Conservation (phyloP, 2,113 vertebrate genomes). For the Varanus komodoensis region DNA sequence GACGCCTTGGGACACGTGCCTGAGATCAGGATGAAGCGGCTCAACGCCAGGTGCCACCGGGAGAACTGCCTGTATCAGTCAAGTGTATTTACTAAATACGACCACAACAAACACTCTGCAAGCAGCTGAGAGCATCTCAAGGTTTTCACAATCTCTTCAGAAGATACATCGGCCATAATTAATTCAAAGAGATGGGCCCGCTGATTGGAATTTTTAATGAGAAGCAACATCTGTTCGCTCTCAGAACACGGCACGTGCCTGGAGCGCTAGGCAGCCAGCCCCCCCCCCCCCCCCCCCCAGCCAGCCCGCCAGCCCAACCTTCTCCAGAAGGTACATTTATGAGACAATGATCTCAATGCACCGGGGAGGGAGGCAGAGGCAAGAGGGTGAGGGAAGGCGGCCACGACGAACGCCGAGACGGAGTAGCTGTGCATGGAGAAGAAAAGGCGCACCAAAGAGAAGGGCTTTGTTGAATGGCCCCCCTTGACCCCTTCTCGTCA, state of each 20-base stretch:
- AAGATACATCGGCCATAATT: constrained; percentile 59
- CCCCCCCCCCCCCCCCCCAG: background rate
- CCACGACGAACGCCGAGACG: background rate
- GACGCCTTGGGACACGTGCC: constrained; percentile 17
- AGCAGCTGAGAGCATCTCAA: constrained; percentile 44
- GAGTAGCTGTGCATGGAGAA: rapidly evolving
- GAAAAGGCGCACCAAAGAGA: background rate
- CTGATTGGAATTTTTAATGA: constrained; percentile 62
- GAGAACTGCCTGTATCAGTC: constrained; percentile 10
- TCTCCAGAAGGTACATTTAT: background rate
- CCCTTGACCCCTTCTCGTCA: background rate
- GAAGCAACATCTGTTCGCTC: constrained; percentile 49
- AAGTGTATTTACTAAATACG: constrained; percentile 10
- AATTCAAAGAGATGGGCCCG: constrained; percentile 58
- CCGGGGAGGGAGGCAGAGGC: background rate
- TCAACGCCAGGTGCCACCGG: background rate
- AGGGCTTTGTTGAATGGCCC: background rate
- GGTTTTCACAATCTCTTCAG: constrained; percentile 55
- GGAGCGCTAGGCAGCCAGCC: constrained; percentile 14
- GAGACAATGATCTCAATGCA: background rate
- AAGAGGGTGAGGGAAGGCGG: background rate
- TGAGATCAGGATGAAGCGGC: background rate
- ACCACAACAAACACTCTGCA: constrained; percentile 36
- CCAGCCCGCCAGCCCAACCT: background rate
- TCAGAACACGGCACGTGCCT: background rate